Base-by-base conservation (phyloP, 2,888 invertebrate species). In the Ormyrus thymus region DNA sequence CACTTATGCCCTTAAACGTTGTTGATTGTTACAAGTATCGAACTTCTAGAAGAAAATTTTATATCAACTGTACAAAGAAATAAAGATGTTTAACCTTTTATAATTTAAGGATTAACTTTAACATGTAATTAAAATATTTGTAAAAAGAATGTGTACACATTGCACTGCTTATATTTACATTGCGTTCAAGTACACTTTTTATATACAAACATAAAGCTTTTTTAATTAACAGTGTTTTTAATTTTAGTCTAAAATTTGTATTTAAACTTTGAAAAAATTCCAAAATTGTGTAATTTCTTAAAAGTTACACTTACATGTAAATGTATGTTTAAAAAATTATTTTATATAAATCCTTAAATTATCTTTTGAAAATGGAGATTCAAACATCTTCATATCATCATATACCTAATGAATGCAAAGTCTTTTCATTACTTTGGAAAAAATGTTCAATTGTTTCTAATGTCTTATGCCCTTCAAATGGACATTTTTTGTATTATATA, bases 21-120 rank as follows among this genome's bases (percentile, higher is more conserved):
- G 55, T 75, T 80, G 75, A 76, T 76, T 76, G 64, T 70, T 78
- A 81, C 11, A 76, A 76, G 62, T 79, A 79, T 81, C 65, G 73
- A 73, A 79, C 76, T 78, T 78, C 61, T 78, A 76, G 66, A 76
- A 70, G 70, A 70, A 75, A 78, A 75, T 71, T 56, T 77, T 76
- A 78, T 68, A 73, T 69, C 62, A 69, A 76, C 81, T 78, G 72
- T 81, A 81, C 81, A 81, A 72, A 69, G 75, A 76, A 78, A 76
- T 62, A 70, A 72, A 81, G 64, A 76, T 76, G 73, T 11, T 81
- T 45, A 71, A 75, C 73, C 15, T 72, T 15, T 59, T 72, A 76
- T 59, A 66, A 77, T 74, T 71, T 56, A 77, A 80, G 77, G 77
- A 74, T 74, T 79, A 13, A 62, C 55, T 56, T 48, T 48, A 51